Evolutionary conservation across 2,888 invertebrate species (phyloP).

Genomic region (Metalampra italica): DNA sequence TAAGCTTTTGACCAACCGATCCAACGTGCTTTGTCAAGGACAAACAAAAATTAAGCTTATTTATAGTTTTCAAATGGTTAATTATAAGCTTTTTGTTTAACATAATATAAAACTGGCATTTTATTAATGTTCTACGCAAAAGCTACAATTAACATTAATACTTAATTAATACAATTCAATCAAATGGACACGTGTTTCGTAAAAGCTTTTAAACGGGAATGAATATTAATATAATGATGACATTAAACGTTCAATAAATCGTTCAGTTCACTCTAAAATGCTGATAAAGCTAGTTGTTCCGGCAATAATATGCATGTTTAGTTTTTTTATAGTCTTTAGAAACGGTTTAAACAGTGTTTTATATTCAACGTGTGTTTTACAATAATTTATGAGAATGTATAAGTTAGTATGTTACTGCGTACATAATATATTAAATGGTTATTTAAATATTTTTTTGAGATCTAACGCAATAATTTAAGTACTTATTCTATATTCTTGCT

Average conservation of each 20-base stretch:
- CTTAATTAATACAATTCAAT: conserved; percentile 33
- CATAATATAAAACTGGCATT: not conserved
- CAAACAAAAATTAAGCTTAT: no score
- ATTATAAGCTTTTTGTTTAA: not conserved
- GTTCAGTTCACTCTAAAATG: conserved; percentile 14
- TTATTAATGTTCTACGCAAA: not conserved
- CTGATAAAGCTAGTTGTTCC: conserved; percentile 9
- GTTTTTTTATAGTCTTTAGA: conserved; percentile 14
- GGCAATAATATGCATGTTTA: conserved; percentile 13
- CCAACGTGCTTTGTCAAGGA: no score
- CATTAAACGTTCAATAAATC: conserved; percentile 10
- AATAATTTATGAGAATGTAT: conserved; percentile 14
- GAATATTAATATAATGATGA: conserved; percentile 20
- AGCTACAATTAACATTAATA: not conserved
- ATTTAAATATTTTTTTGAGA: no score
- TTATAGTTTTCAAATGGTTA: not conserved
- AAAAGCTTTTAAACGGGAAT: conserved; percentile 34
- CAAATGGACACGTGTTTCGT: conserved; percentile 34
- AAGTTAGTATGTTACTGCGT: not conserved
- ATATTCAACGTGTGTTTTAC: conserved; percentile 18
- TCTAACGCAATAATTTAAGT: no score
- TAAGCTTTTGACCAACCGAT: no score
- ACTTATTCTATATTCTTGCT: no score
- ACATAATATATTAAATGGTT: not conserved
- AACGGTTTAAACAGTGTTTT: conserved; percentile 20